phyloP scores from a whole-genome alignment of 2,113 vertebrate species.

The Paramormyrops kingsleyae region DNA sequence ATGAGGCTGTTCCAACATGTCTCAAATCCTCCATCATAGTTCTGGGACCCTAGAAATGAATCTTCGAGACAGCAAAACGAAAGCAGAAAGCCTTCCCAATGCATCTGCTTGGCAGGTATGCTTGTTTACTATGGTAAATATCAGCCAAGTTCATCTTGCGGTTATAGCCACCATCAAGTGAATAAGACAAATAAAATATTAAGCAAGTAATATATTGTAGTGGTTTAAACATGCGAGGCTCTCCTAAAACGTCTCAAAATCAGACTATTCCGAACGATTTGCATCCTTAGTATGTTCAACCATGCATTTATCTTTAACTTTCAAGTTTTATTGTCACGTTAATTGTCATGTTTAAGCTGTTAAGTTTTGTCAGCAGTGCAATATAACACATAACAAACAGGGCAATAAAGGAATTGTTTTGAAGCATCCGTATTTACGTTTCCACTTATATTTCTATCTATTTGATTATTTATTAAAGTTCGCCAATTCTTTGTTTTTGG shows the following conservation, averaged over 20 bases:
- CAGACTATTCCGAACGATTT: neutral
- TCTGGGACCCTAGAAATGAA: neutral
- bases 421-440: neutral
- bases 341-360: neutral
- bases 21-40: neutral
- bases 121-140: neutral
- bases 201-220: neutral
- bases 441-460: neutral
- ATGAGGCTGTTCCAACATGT: neutral
- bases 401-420: neutral
- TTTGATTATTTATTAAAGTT: neutral
- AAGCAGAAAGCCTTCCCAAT: neutral
- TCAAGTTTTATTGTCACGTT: neutral
- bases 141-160: neutral
- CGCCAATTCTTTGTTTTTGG: neutral
- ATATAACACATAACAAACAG: neutral
- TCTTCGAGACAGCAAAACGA: neutral
- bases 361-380: neutral
- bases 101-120: neutral
- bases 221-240: neutral
- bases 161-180: neutral
- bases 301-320: neutral
- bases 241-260: neutral
- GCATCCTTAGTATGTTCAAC: neutral
- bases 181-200: neutral